Evolutionary conservation across 2,113 vertebrate genomes (phyloP).

Genomic region (Brachyhypopomus gauderio): DNA sequence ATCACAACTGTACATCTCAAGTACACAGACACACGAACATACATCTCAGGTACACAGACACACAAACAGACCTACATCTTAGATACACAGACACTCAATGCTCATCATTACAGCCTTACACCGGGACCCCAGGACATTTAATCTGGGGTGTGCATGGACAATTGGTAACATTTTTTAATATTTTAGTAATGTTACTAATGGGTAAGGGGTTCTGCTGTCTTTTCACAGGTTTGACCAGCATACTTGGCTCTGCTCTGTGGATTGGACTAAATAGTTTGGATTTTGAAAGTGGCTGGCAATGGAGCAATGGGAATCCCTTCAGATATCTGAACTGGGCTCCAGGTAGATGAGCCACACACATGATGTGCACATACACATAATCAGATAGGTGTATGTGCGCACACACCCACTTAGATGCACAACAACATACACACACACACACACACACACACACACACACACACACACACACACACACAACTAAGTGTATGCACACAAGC

Average conservation of each 20-base stretch:
- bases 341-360: constrained; percentile 69
- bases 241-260: constrained; percentile 82
- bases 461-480: background rate
- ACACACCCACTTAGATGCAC: background rate
- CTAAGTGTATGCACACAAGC: too few relatives aligned
- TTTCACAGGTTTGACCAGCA: constrained; percentile 76
- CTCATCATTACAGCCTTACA: too few relatives aligned
- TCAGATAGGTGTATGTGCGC: too few relatives aligned
- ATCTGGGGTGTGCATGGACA: too few relatives aligned
- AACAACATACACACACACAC: background rate
- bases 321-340: constrained; percentile 95
- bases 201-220: background rate
- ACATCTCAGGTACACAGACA: constrained; percentile 82
- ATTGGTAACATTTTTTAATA: too few relatives aligned
- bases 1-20: background rate
- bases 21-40: constrained; percentile 81
- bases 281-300: constrained; percentile 89
- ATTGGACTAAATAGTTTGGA: constrained; percentile 92
- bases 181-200: background rate
- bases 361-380: background rate
- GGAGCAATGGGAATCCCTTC: constrained; percentile 87
- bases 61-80: too few relatives aligned
- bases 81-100: too few relatives aligned
- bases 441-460: background rate
- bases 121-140: too few relatives aligned